Percentiles rank a stretch among this genome's conserved stretches.
Conservation (phyloP, 2,888 invertebrate species). For the Chrysomela aeneicollis region DNA sequence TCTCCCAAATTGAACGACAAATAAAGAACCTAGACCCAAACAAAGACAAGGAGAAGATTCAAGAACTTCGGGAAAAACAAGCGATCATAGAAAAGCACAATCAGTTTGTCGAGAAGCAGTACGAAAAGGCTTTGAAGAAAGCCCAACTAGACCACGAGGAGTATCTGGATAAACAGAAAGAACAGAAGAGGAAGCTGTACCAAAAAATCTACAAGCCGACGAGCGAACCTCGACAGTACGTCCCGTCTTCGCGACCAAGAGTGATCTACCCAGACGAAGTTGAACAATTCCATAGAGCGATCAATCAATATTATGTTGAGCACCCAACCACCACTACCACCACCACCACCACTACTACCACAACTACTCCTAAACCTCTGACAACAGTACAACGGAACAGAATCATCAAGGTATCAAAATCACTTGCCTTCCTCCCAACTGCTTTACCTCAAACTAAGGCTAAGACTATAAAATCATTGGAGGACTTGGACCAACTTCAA, state of each 20-base stretch:
- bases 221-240: slow-evolving; percentile 51
- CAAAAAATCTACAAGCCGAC: slow-evolving; percentile 56
- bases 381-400: slow-evolving; percentile 58
- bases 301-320: slow-evolving; percentile 72
- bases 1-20: slow-evolving; percentile 50
- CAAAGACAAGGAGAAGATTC: slow-evolving; percentile 70
- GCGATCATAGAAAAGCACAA: slow-evolving; percentile 79
- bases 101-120: slow-evolving; percentile 80
- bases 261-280: slow-evolving; percentile 71
- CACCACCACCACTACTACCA: slow-evolving; percentile 73
- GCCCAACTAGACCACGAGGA: slow-evolving; percentile 76
- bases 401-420: slow-evolving; percentile 5
- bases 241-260: slow-evolving; percentile 57
- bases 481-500: slow-evolving; percentile 57
- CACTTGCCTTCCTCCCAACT: slow-evolving; percentile 53
- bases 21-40: slow-evolving; percentile 60
- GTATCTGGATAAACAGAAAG: slow-evolving; percentile 74
- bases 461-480: slow-evolving; percentile 55
- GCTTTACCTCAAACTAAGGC: slow-evolving; percentile 67
- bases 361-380: slow-evolving; percentile 60
- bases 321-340: slow-evolving; percentile 68
- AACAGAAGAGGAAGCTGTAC: slow-evolving; percentile 66
- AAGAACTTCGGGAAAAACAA: slow-evolving; percentile 76
- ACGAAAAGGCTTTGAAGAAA: slow-evolving; percentile 80
- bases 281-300: slow-evolving; percentile 70